A percentile compares a stretch with the other conserved stretches of the same genome.
These are phyloP conservation scores for Sebastiscus albofasciatus DNA, from an alignment of 2,797 vertebrate genomes.

Conservation along the genomic window DNA sequence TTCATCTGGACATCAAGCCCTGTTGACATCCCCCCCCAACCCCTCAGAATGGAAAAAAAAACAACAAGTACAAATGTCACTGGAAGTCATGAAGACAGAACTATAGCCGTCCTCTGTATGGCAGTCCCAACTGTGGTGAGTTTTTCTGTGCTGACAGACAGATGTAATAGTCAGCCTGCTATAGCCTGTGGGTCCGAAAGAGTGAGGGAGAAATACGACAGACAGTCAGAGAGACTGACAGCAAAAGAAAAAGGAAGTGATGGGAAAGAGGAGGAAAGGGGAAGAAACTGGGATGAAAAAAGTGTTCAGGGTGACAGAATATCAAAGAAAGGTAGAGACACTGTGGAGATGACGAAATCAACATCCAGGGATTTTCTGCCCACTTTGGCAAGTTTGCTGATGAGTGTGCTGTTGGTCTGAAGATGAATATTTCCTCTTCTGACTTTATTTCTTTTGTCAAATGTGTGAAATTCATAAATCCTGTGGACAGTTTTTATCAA, in stretches of 20 bases:
- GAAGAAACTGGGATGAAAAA: constrained; percentile 2
- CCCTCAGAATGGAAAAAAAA: constrained; percentile 4
- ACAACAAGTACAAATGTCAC: constrained; percentile 61
- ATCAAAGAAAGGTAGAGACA: constrained; percentile 29
- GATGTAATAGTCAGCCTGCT: constrained; percentile 38
- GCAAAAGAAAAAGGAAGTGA: constrained; percentile 44
- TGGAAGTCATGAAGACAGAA: constrained; percentile 47
- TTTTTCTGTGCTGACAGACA: constrained; percentile 56
- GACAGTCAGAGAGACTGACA: constrained; percentile 44
- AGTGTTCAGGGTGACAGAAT: constrained; percentile 31
- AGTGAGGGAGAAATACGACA: constrained; percentile 11
- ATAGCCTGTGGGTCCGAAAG: constrained; percentile 47
- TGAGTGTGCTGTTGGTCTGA: background rate
- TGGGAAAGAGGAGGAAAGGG: constrained; percentile 25
- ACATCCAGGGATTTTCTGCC: constrained; percentile 22
- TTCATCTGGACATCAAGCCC: constrained; percentile 53
- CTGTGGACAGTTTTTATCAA: background rate
- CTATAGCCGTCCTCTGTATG: constrained; percentile 20
- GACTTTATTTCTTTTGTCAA: background rate
- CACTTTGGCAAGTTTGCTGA: background rate
- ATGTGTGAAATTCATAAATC: background rate
- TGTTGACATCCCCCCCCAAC: constrained; percentile 28
- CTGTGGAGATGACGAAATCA: constrained; percentile 6
- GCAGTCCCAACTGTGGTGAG: constrained; percentile 39
- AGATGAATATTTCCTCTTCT: background rate